phyloP scores from a whole-genome alignment of 2,888 invertebrate genomes.

The Dysmachus trigonus region DNA sequence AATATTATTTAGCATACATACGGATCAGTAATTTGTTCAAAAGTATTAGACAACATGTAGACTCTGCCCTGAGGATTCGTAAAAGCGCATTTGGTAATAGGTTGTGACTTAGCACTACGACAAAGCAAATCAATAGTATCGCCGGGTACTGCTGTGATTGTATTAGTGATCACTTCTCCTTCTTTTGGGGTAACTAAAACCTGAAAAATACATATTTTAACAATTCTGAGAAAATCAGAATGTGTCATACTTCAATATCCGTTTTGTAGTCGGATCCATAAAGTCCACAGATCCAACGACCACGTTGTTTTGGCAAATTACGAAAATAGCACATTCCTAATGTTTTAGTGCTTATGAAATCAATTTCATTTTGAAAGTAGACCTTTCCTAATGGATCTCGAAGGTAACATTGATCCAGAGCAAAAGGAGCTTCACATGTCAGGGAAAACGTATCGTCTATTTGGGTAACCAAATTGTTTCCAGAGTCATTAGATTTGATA shows the following conservation, averaged over 20 bases:
- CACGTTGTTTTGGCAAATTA: constrained; percentile 52
- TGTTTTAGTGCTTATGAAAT: constrained; percentile 52
- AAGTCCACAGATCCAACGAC: constrained; percentile 55
- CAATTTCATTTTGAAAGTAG: constrained; percentile 52
- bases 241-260: constrained; percentile 53
- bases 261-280: constrained; percentile 54
- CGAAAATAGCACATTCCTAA: constrained; percentile 54
- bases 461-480: not conserved
- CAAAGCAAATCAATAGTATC: constrained; percentile 53
- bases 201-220: constrained; percentile 40
- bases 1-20: constrained; percentile 5
- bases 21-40: constrained; percentile 52
- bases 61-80: constrained; percentile 53
- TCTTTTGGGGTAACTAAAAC: constrained; percentile 52
- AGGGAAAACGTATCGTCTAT: constrained; percentile 48
- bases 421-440: constrained; percentile 53
- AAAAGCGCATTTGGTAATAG: constrained; percentile 54
- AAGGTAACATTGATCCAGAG: constrained; percentile 55
- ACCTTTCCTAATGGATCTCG: constrained; percentile 54
- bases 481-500: not conserved
- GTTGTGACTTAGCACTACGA: constrained; percentile 53
- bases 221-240: not conserved
- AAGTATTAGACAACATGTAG: constrained; percentile 52
- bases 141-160: constrained; percentile 48
- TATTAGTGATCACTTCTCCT: constrained; percentile 53